These are phyloP conservation scores for Trichosurus vulpecula DNA, from an alignment of 2,797 vertebrate species.

Conservation along the genomic window DNA sequence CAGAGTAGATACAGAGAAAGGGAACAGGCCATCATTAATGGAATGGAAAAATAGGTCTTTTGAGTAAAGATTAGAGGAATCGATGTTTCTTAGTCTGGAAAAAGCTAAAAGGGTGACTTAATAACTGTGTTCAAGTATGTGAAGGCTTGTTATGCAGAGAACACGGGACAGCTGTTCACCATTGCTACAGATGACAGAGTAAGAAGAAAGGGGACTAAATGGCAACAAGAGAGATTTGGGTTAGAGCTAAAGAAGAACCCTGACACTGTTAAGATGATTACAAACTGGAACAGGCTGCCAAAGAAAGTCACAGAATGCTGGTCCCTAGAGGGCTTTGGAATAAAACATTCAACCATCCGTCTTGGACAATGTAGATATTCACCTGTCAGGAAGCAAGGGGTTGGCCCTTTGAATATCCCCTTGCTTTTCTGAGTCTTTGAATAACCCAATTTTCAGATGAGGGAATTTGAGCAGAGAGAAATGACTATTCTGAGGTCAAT, in stretches of 20 bases:
- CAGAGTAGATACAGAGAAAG: not conserved
- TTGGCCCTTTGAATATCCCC: not conserved
- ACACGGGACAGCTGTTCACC: not conserved
- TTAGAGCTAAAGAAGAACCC: not conserved
- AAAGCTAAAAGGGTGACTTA: constrained; percentile 1
- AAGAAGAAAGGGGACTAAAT: constrained; percentile 21
- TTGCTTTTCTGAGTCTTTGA: constrained; percentile 32
- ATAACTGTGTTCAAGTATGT: constrained; percentile 35
- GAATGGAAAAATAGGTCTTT: constrained; percentile 16
- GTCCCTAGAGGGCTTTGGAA: not conserved
- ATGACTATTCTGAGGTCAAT: not conserved
- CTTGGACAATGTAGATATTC: not conserved
- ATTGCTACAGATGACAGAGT: constrained; percentile 24
- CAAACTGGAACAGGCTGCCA: constrained; percentile 7
- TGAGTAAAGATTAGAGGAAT: not conserved
- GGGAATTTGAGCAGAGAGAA: not conserved
- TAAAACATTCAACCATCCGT: constrained; percentile 1
- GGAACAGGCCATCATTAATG: not conserved
- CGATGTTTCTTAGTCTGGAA: not conserved
- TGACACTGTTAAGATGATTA: constrained; percentile 5
- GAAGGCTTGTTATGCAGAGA: not conserved
- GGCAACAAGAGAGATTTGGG: constrained; percentile 2
- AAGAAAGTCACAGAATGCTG: not conserved
- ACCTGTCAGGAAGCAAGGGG: not conserved
- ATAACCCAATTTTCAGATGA: not conserved